Evolutionary conservation across 2,888 invertebrate genomes (phyloP).

Genomic region (Drosophila antonietae): DNA sequence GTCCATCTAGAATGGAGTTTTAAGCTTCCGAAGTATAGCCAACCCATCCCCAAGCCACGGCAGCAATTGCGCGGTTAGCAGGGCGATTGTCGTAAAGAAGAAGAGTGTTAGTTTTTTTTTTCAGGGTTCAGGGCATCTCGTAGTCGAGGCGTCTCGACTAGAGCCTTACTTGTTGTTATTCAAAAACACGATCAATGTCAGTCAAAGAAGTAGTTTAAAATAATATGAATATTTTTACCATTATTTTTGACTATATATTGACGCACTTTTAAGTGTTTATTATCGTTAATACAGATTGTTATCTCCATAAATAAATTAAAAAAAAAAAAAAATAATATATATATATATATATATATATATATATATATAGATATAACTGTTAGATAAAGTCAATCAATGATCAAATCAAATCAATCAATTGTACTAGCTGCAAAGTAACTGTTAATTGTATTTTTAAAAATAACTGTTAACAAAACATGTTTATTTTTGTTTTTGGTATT

Average conservation of each 20-base stretch:
- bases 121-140: too few species aligned
- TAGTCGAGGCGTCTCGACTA: too few species aligned
- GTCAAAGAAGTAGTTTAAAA: neutral
- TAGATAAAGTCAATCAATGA: conserved; percentile 48
- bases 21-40: too few species aligned
- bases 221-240: neutral
- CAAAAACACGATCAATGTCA: neutral
- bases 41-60: too few species aligned
- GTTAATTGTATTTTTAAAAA: conserved; percentile 16
- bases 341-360: neutral
- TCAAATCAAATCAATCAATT: conserved; percentile 56
- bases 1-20: too few species aligned
- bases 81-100: too few species aligned
- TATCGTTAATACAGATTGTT: conserved; percentile 13
- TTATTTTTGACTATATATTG: neutral
- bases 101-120: too few species aligned
- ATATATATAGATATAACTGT: conserved; percentile 9
- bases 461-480: too few species aligned
- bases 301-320: neutral
- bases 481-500: too few species aligned
- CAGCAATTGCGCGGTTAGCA: too few species aligned
- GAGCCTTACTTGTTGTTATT: too few species aligned
- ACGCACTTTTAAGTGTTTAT: conserved; percentile 22
- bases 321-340: neutral
- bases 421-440: conserved; percentile 30